Conservation (phyloP, 2,113 vertebrate genomes). For the Tychaedon coryphoeus region DNA sequence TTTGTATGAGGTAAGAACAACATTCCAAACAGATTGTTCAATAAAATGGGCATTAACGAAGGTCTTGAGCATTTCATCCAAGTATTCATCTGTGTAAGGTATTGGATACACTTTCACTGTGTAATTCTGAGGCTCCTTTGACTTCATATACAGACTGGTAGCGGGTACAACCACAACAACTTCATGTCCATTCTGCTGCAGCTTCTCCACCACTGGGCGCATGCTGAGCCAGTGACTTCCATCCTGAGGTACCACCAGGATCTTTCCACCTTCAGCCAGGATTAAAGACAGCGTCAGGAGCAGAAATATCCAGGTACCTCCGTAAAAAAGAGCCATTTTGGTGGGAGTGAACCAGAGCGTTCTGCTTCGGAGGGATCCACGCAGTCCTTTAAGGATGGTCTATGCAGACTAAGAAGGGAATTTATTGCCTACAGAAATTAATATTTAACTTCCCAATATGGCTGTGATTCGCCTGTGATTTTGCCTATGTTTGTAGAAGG, state of each 20-base stretch:
- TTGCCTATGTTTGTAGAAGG: rapidly evolving
- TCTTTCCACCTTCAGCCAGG: slow-evolving; percentile 54
- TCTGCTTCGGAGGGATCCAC: rapidly evolving
- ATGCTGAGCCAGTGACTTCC: slow-evolving; percentile 88
- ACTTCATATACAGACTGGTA: slow-evolving; percentile 69
- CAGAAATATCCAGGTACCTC: rapidly evolving
- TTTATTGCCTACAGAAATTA: background rate
- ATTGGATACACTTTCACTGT: slow-evolving; percentile 61
- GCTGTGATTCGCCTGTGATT: background rate
- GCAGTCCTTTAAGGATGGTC: background rate
- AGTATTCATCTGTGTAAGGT: slow-evolving; percentile 45
- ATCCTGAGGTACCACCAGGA: slow-evolving; percentile 85
- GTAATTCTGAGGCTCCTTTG: slow-evolving; percentile 69
- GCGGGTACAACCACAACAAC: slow-evolving; percentile 81
- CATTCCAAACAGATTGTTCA: background rate
- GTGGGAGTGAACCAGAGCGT: rapidly evolving
- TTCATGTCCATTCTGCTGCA: slow-evolving; percentile 79
- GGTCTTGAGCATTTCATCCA: background rate
- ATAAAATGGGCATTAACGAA: background rate
- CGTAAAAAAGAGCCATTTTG: background rate
- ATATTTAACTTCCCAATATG: background rate
- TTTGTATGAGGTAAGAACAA: background rate
- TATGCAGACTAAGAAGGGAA: background rate
- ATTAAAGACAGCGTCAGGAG: background rate
- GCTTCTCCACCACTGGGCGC: slow-evolving; percentile 67